Percentiles rank a stretch among this genome's conserved stretches.
phyloP scores from a whole-genome alignment of 2,797 vertebrate species.

The Pangasius krempfi region DNA sequence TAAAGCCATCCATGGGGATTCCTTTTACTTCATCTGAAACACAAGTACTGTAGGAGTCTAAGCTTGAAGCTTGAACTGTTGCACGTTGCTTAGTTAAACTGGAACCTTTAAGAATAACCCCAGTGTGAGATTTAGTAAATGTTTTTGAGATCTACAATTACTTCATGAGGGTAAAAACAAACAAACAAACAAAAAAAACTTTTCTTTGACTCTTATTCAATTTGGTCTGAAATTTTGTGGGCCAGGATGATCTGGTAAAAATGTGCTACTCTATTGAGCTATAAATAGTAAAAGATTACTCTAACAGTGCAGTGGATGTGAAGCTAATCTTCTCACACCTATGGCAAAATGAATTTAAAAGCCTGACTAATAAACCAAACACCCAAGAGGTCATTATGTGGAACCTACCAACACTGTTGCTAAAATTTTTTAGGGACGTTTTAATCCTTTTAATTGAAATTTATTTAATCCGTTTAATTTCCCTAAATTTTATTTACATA shows the following conservation, averaged over 20 bases:
- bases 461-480: not conserved
- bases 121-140: not conserved
- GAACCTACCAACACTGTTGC: not conserved
- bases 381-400: not conserved
- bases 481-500: not conserved
- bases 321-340: not conserved
- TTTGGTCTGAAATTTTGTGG: not conserved
- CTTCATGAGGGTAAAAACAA: not conserved
- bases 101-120: not conserved
- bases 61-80: not conserved
- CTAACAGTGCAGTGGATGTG: not conserved
- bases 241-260: not conserved
- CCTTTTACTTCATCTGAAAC: not conserved
- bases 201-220: not conserved
- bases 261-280: too few species aligned
- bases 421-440: not conserved
- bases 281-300: not conserved
- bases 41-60: conserved; percentile 6
- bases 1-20: conserved; percentile 59
- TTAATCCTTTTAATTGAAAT: too few species aligned
- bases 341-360: not conserved
- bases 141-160: not conserved
- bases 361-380: not conserved
- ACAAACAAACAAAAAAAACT: not conserved
- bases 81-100: not conserved